Conservation (phyloP, 2,797 vertebrate species). For the Arctocebus calabarensis region DNA sequence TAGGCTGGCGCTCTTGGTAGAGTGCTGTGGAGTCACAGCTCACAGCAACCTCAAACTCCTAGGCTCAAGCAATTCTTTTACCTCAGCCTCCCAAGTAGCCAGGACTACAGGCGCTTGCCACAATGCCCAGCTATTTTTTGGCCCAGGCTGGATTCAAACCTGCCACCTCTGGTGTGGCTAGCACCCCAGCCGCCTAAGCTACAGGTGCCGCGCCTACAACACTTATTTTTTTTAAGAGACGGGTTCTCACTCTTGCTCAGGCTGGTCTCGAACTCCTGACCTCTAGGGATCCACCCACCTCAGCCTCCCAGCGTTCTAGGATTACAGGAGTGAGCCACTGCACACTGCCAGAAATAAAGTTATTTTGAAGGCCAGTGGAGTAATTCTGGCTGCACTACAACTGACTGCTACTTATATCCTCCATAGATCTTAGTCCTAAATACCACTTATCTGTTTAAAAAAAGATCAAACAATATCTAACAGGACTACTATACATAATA, state of each 20-base stretch:
- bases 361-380: background rate
- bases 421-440: background rate
- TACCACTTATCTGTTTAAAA: background rate
- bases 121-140: too few relatives aligned
- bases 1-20: too few relatives aligned
- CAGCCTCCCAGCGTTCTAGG: background rate
- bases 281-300: background rate
- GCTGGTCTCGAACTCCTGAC: background rate
- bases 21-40: too few relatives aligned
- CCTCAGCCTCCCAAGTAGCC: too few relatives aligned
- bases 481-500: background rate
- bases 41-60: too few relatives aligned
- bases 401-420: background rate
- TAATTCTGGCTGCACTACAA: background rate
- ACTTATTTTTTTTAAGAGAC: background rate
- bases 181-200: too few relatives aligned
- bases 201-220: too few relatives aligned
- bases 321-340: background rate
- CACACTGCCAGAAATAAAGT: background rate
- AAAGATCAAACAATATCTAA: background rate
- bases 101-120: too few relatives aligned
- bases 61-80: too few relatives aligned
- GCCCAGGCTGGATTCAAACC: too few relatives aligned
- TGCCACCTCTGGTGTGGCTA: too few relatives aligned
- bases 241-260: background rate